Conservation (phyloP, 2,797 vertebrate species). For the Atherinosoma microstoma region DNA sequence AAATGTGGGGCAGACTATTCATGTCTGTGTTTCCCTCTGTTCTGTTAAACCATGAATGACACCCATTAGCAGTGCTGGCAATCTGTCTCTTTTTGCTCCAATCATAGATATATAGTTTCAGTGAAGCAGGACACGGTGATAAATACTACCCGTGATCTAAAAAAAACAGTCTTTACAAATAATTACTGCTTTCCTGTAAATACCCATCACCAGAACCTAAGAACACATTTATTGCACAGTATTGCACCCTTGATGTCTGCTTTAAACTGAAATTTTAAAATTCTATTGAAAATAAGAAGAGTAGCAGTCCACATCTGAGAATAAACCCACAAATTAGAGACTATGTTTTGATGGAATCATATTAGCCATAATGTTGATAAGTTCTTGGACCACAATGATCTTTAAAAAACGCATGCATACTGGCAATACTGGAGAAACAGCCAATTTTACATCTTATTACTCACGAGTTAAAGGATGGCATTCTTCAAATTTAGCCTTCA, state of each 20-base stretch:
- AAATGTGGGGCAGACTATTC: slow-evolving; percentile 33
- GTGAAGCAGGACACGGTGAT: slow-evolving; percentile 40
- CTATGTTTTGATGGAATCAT: neutral
- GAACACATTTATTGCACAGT: no score
- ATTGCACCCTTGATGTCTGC: neutral
- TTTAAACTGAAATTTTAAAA: neutral
- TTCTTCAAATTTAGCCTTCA: neutral
- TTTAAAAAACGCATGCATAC: neutral
- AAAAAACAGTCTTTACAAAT: slow-evolving; percentile 40
- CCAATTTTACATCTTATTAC: neutral
- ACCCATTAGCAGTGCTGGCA: slow-evolving; percentile 58
- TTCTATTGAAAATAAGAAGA: neutral
- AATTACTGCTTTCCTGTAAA: neutral
- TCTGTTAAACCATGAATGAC: slow-evolving; percentile 64
- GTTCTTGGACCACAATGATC: neutral
- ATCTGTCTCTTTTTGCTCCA: slow-evolving; percentile 49
- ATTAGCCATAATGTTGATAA: neutral
- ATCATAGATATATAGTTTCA: slow-evolving; percentile 49
- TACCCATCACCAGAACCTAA: no score
- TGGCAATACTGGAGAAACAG: neutral
- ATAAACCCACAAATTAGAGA: neutral
- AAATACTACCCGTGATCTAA: slow-evolving; percentile 35
- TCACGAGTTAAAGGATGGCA: neutral
- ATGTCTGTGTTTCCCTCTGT: slow-evolving; percentile 37
- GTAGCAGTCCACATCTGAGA: neutral